Evolutionary conservation across 2,888 invertebrate species (phyloP), one percentile per base, ranked within the genome.

Genomic region (Drosophila atripex): DNA sequence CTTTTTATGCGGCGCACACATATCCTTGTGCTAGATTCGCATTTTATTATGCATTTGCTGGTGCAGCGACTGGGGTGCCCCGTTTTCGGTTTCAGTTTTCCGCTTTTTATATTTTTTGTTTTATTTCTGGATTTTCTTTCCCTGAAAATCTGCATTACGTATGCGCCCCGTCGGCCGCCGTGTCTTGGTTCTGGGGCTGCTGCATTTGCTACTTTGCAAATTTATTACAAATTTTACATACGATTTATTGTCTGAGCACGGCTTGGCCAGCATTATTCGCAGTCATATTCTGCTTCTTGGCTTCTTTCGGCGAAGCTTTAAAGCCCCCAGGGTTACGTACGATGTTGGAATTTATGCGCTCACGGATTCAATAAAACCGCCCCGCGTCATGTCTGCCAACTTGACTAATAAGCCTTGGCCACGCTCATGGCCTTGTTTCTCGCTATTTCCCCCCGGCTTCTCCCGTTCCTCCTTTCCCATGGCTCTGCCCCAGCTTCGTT

Each of bases 201-300:
- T 83, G 75, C 78, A 76, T 76, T 77, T 77, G 80, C 80, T 84
- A 75, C 75, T 80, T 80, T 80, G 85, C 76, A 73, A 78, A 80
- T 82, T 82, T 82, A 82, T 86, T 86, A 82, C 82, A 86, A 82
- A 82, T 82, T 82, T 86, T 86, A 82, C 82, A 82, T 82, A 86
- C 82, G 82, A 82, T 82, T 82, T 82, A 82, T 82, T 84, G 82
- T 82, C 74, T 60, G 87, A 76, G 82, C 85, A 72, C 75, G 75
- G 70, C 65, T 52, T 35, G 43, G 38, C 46, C 54, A 51, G 49
- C 61, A 30, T 41, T 39, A 46, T 53, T 53, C 57, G 30, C 53
- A 64, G 64, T 60, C 71, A 50, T 75, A 72, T 80, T 84, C 76
- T 73, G 75, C 72, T 16, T 16, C 16, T 41, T 41, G 41, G 18